Base-by-base conservation (phyloP, 2,113 vertebrate species). In the Emydura subglobosa region DNA sequence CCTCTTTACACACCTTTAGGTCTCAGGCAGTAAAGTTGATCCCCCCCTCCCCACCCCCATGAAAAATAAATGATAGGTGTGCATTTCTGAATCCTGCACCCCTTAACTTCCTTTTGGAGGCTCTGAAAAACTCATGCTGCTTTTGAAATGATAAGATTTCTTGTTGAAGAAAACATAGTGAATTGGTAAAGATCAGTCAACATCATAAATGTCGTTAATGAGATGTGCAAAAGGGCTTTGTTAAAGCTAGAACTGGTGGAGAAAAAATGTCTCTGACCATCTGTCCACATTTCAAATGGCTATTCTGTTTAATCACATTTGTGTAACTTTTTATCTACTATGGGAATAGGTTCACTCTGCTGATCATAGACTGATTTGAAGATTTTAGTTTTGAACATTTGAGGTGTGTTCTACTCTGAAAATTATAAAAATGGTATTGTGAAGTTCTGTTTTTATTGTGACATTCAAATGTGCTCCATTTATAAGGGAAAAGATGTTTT, bases 71-170 rank as follows among this genome's bases (percentile, higher is more conserved):
- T 78, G 22, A 74, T 34, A 65, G 31, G 5, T 39, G 39, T 27
- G 24, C 25, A 47, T 78, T 78, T 78, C 74, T 78, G 74, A 78
- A 44, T 76, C 39, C 22, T 44, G 24, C 11, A 84, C 49, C 17
- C 22, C 57, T 83, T 78, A 89, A 78, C 53, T 88, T 14, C 5
- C 7, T 8, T 78, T 1, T 74, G 24, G 24, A 24, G 31, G 24
- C 54, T 92, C 9, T 76, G 89, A 85, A 81, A 81, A 93, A n/a
- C n/a, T 10, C 4, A n/a, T 82, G 81, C 47, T 91, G 13, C 50
- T 84, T 80, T 42, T 91, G 51, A 95, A 94, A 79, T 83, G 1
- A 85, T 88, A 89, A 76, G 78, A 80, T 84, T 90, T 10, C 34
- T 59, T 81, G 72, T 44, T 86, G 78, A 61, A 65, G 50, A 42